These are phyloP conservation scores for Cerastis rubricosa DNA, from an alignment of 2,888 invertebrate genomes.

Conservation along the genomic window DNA sequence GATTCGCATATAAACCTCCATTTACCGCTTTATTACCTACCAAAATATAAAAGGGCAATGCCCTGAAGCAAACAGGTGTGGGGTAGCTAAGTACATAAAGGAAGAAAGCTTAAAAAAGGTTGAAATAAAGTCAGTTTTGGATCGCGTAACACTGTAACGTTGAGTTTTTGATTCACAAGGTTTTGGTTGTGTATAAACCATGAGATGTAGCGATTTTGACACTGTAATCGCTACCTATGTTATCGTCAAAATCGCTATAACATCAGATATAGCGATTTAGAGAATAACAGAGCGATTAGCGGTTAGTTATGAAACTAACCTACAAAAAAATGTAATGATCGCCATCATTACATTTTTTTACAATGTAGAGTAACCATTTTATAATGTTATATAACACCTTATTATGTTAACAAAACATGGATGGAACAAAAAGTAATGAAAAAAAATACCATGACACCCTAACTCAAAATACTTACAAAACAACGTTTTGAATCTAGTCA, in stretches of 20 bases:
- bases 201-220: slow-evolving; percentile 53
- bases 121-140: slow-evolving; percentile 85
- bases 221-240: background rate
- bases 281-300: no score
- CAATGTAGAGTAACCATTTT: no score
- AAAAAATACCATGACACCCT: no score
- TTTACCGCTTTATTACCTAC: slow-evolving; percentile 80
- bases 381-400: no score
- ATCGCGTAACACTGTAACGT: slow-evolving; percentile 83
- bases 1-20: slow-evolving; percentile 77
- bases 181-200: slow-evolving; percentile 57
- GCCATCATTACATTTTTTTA: no score
- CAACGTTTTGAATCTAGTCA: no score
- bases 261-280: no score
- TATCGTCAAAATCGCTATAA: background rate
- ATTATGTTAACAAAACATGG: no score
- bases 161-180: slow-evolving; percentile 80
- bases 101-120: slow-evolving; percentile 87
- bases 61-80: slow-evolving; percentile 88
- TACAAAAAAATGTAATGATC: no score
- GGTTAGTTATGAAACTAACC: background rate
- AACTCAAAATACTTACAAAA: no score
- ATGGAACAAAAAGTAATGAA: no score
- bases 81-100: slow-evolving; percentile 86
- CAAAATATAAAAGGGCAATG: slow-evolving; percentile 84